Evolutionary conservation across 2,888 invertebrate genomes (phyloP).

Genomic region (Mimumesa dahlbomi): DNA sequence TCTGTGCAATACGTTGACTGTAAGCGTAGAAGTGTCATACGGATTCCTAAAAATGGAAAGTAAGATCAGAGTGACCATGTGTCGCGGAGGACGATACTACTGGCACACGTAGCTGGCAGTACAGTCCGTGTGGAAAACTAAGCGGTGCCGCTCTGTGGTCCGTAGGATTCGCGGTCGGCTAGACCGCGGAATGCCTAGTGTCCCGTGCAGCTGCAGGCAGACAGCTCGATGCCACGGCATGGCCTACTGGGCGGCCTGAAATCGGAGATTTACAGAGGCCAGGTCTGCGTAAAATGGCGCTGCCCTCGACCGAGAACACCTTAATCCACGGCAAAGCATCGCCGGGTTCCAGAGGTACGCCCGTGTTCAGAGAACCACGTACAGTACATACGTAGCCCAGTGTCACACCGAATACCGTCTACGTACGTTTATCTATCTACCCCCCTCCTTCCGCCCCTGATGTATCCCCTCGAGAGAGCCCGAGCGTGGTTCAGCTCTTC

Average conservation of each 20-base stretch:
- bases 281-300: slow-evolving; percentile 74
- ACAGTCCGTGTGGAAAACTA: slow-evolving; percentile 54
- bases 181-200: slow-evolving; percentile 69
- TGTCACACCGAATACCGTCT: slow-evolving; percentile 48
- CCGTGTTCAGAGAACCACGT: slow-evolving; percentile 53
- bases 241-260: slow-evolving; percentile 55
- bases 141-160: slow-evolving; percentile 24
- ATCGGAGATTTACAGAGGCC: slow-evolving; percentile 47
- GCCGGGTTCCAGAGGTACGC: slow-evolving; percentile 63
- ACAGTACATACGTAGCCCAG: slow-evolving; percentile 62
- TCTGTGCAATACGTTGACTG: no score
- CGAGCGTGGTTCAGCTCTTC: slow-evolving; percentile 53
- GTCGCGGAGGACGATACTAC: slow-evolving; percentile 50
- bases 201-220: slow-evolving; percentile 62
- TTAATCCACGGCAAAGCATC: slow-evolving; percentile 62
- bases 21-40: no score
- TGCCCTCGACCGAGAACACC: slow-evolving; percentile 74
- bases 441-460: slow-evolving; percentile 20
- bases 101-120: slow-evolving; percentile 51
- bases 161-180: slow-evolving; percentile 56
- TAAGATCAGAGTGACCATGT: slow-evolving; percentile 14
- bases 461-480: slow-evolving; percentile 35
- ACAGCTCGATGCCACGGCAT: slow-evolving; percentile 65
- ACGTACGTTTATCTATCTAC: slow-evolving; percentile 50
- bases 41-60: slow-evolving; percentile 44